phyloP scores from a whole-genome alignment of 2,113 vertebrate species.

The Vanacampus margaritifer region DNA sequence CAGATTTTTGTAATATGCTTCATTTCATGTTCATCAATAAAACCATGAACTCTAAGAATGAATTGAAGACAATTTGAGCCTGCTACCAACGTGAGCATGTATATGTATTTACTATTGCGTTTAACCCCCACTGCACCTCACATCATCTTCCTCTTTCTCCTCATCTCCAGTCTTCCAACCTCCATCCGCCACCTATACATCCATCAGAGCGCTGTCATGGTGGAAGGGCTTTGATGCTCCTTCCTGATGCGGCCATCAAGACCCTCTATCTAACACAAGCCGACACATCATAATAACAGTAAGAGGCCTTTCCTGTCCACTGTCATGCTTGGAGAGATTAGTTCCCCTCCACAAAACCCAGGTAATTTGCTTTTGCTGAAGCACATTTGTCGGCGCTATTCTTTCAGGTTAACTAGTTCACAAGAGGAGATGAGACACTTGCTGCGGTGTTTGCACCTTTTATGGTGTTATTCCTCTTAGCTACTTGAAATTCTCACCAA shows the following conservation, averaged over 20 bases:
- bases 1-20: not conserved
- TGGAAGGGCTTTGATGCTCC: constrained; percentile 62
- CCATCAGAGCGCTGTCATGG: constrained; percentile 71
- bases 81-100: constrained; percentile 59
- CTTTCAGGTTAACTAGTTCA: constrained; percentile 74
- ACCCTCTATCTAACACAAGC: constrained; percentile 75
- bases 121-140: constrained; percentile 44
- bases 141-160: constrained; percentile 45
- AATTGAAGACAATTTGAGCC: not conserved
- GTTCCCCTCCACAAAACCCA: constrained; percentile 79
- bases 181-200: constrained; percentile 67
- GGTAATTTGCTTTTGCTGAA: constrained; percentile 77
- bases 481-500: not conserved
- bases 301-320: constrained; percentile 79
- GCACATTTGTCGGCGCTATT: constrained; percentile 75
- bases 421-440: constrained; percentile 63
- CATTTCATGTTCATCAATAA: not conserved
- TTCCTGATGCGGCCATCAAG: constrained; percentile 72
- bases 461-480: constrained; percentile 44
- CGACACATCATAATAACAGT: constrained; percentile 83
- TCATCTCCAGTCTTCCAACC: constrained; percentile 62
- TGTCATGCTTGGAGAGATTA: constrained; percentile 81
- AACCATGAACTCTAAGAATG: not conserved
- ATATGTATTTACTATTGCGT: constrained; percentile 57
- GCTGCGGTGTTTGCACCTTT: constrained; percentile 53